Base-by-base conservation (phyloP, 2,113 vertebrate species). In the Coptodon rendalli region DNA sequence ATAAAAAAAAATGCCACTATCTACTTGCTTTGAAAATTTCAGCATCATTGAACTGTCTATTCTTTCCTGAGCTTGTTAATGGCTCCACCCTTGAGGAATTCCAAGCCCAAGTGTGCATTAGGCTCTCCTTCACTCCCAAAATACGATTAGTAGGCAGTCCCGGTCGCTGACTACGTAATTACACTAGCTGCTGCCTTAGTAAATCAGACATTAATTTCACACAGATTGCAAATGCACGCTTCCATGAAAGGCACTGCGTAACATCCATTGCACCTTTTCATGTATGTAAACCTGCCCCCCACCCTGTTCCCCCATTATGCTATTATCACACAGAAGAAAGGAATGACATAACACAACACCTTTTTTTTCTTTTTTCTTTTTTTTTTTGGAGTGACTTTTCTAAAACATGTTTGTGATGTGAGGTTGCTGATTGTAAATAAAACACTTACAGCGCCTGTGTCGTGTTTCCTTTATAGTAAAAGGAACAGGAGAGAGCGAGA, bases 151-250 rank as follows among this genome's bases (percentile, higher is more conserved):
- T 82, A 80, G 88, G 89, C 89, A 91, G 91, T 87, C 68, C 45
- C n/a, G 36, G 82, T 91, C 14, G 57, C 94, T 91, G 89, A 85
- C 83, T 92, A 83, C 63, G 45, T 92, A 85, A 90, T 93, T 87
- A 89, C 83, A 82, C 63, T 87, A 83, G 81, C 86, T 85, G 89
- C 84, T 83, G 83, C 86, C 79, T 86, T 86, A 80, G 83, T 90
- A 91, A 89, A 89, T 91, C 85, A 93, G 76, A 86, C 87, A 82
- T 91, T 93, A 82, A 91, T 91, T 93, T 90, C 89, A 92, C 90
- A 88, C 86, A 89, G 86, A 92, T 90, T 91, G 92, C 88, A 88
- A 87, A 84, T 86, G 87, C 87, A 87, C 54, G 6, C 76, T 7
- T 78, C 84, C 90, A 88, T 92, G 87, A 91, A 91, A 92, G 86